A percentile compares a stretch with the other conserved stretches of the same genome.
Evolutionary conservation across 30 jellyfish, hydroid and myxozoan genomes (phyloP).

Genomic region (Cassiopea xamachana): DNA sequence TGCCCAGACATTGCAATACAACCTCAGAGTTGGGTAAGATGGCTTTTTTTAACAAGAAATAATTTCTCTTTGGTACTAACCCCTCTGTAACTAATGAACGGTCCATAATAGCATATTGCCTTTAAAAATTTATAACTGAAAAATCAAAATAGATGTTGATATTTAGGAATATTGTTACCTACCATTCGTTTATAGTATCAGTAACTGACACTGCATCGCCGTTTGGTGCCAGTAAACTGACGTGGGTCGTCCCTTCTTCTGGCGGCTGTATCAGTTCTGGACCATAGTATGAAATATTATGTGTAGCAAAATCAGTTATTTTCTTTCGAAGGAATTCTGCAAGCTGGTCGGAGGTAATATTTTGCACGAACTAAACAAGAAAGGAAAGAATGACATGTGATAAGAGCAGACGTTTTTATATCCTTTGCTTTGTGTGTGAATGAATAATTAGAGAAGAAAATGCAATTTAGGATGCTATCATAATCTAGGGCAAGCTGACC

Average conservation of each 20-base stretch:
- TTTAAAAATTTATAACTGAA: neutral
- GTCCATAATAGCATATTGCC: no score
- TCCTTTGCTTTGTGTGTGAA: no score
- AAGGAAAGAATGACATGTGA: neutral
- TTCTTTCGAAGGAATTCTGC: conserved; percentile 67
- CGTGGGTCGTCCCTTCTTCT: conserved; percentile 97
- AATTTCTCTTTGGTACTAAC: no score
- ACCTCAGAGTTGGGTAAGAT: no score
- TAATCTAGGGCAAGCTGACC: no score
- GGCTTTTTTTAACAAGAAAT: no score
- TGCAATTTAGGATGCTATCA: no score
- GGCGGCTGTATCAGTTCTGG: conserved; percentile 70
- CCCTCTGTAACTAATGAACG: no score
- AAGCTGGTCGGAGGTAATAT: conserved; percentile 68
- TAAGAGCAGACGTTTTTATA: neutral
- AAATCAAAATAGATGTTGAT: neutral
- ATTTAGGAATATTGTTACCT: neutral
- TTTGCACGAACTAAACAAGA: conserved; percentile 44
- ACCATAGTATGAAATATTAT: conserved; percentile 70
- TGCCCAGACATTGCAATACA: no score
- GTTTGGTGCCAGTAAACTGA: conserved; percentile 87
- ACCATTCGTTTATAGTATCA: conserved; percentile 94
- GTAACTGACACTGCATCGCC: conserved; percentile 97
- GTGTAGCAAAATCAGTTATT: conserved; percentile 77
- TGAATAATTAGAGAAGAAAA: no score